These are phyloP conservation scores for Danionella dracula DNA, from an alignment of 2,797 vertebrate species.

Conservation along the genomic window DNA sequence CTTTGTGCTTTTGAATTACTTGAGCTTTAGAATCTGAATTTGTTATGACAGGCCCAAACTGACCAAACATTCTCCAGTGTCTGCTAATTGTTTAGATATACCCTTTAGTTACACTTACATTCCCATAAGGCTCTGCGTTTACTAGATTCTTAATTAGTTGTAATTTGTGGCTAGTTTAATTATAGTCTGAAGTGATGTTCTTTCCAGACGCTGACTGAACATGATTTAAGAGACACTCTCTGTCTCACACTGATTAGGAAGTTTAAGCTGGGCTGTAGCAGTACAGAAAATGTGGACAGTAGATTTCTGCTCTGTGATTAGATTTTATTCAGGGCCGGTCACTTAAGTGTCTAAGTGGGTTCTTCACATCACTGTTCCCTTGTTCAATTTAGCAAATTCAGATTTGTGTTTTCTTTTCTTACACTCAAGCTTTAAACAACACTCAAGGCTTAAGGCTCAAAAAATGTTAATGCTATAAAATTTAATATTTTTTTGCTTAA, in stretches of 20 bases:
- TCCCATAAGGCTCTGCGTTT: not conserved
- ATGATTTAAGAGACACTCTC: not conserved
- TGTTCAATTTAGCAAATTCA: too few species aligned
- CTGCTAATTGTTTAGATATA: not conserved
- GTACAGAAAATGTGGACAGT: not conserved
- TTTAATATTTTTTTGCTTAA: too few species aligned
- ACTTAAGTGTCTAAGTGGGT: not conserved
- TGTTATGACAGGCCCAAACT: not conserved
- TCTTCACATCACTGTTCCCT: too few species aligned
- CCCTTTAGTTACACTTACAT: not conserved
- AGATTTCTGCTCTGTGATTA: too few species aligned
- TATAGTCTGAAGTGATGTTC: not conserved
- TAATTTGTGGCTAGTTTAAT: not conserved
- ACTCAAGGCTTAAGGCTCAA: too few species aligned
- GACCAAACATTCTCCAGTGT: not conserved
- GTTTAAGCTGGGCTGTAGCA: not conserved
- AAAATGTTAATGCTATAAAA: too few species aligned
- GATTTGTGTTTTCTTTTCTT: not conserved
- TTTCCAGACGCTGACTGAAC: not conserved
- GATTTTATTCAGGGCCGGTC: not conserved
- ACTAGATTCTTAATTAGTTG: not conserved
- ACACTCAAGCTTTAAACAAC: too few species aligned
- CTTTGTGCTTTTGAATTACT: constrained; percentile 18
- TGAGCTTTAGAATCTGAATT: not conserved
- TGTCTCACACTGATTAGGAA: not conserved